A percentile compares a stretch with the other conserved stretches of the same genome.
Evolutionary conservation across 2,797 vertebrate genomes (phyloP).

Genomic region (Argentina silus): DNA sequence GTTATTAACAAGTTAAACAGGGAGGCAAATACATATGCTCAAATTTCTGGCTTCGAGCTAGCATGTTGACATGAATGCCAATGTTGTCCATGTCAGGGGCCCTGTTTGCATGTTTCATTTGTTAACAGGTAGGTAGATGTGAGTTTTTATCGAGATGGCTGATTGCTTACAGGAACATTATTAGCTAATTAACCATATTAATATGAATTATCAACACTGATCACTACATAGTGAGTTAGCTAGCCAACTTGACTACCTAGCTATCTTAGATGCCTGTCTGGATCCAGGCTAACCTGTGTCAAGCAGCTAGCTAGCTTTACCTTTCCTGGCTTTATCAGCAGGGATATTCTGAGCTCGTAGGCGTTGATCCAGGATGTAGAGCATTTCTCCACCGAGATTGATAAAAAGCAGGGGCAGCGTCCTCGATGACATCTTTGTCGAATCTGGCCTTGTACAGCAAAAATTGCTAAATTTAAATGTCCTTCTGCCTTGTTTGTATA

Average conservation of each 20-base stretch:
- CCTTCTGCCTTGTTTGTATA: not conserved
- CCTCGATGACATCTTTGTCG: constrained; percentile 82
- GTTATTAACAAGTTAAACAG: constrained; percentile 54
- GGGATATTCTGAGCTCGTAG: constrained; percentile 96
- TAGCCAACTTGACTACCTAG: constrained; percentile 35
- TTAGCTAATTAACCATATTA: too few relatives aligned
- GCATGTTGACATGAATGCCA: not conserved
- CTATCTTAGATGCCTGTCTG: constrained; percentile 4
- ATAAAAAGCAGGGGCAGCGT: constrained; percentile 95
- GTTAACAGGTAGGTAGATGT: too few relatives aligned
- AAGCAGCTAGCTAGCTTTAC: constrained; percentile 70
- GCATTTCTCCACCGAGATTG: constrained; percentile 98
- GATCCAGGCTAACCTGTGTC: not conserved
- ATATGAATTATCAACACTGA: too few relatives aligned
- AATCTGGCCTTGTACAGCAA: not conserved
- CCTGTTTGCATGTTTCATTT: not conserved
- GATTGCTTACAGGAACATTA: too few relatives aligned
- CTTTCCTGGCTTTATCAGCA: constrained; percentile 94
- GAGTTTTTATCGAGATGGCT: not conserved
- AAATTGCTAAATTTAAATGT: not conserved
- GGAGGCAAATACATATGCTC: constrained; percentile 38
- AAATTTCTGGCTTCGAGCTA: not conserved
- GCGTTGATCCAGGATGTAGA: constrained; percentile 97
- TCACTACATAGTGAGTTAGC: too few relatives aligned
- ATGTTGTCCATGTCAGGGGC: too few relatives aligned